These are phyloP conservation scores for Petrolisthes manimaculis DNA, from an alignment of 2,888 invertebrate genomes.

Conservation along the genomic window DNA sequence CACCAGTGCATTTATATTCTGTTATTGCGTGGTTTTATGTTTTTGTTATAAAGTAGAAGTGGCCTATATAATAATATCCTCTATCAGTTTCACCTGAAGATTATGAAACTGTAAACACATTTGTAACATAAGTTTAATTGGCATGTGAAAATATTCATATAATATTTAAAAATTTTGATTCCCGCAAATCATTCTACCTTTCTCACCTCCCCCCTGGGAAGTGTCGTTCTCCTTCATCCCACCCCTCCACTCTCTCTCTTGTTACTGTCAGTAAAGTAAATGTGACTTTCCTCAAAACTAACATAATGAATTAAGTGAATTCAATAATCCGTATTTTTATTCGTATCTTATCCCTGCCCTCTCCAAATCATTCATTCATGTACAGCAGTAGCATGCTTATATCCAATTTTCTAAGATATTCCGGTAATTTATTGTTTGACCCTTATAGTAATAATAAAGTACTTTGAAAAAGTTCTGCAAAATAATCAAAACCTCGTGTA, in stretches of 20 bases:
- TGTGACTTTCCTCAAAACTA: too few relatives aligned
- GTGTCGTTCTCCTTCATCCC: background rate
- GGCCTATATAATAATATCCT: background rate
- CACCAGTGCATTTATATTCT: background rate
- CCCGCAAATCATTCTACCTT: background rate
- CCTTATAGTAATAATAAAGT: background rate
- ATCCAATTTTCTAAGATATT: too few relatives aligned
- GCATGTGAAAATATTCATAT: background rate
- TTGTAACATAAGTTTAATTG: background rate
- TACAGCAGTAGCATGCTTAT: too few relatives aligned
- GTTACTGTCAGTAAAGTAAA: background rate
- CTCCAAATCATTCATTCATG: too few relatives aligned
- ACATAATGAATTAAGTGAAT: too few relatives aligned
- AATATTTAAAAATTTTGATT: background rate
- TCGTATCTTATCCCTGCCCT: too few relatives aligned
- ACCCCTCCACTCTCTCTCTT: background rate
- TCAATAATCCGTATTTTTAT: too few relatives aligned
- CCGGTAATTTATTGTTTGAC: background rate
- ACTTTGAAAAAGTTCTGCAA: too few relatives aligned
- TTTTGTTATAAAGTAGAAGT: background rate
- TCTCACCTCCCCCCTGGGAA: background rate
- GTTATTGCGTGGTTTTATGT: background rate
- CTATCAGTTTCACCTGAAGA: background rate
- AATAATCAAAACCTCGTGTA: too few relatives aligned
- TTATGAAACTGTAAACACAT: background rate